Percentiles rank a stretch among this genome's conserved stretches.
Conservation (phyloP, 2,113 vertebrate species). For the Oplegnathus fasciatus region DNA sequence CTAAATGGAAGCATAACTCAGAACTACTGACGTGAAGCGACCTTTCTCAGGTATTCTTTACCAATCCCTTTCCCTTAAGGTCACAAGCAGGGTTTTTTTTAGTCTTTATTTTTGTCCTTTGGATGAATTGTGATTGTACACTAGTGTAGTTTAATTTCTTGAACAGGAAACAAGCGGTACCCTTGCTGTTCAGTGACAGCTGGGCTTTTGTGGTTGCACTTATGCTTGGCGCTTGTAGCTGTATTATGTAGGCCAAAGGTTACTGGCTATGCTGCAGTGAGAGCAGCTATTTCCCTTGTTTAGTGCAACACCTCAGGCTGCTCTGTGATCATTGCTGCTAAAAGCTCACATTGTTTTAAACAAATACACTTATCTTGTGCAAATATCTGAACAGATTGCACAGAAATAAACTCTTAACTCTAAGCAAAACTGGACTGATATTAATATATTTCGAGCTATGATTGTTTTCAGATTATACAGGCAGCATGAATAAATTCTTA, state of each 20-base stretch:
- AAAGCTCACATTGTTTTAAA: background rate
- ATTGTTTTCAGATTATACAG: background rate
- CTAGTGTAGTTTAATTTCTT: background rate
- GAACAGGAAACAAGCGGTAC: background rate
- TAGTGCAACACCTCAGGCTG: conserved; percentile 39
- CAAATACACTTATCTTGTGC: background rate
- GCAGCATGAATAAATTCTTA: background rate
- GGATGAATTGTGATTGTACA: background rate
- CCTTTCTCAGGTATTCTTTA: conserved; percentile 69
- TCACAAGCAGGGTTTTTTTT: background rate
- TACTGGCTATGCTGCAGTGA: conserved; percentile 47
- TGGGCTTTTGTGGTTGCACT: conserved; percentile 35
- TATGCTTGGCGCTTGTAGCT: conserved; percentile 40
- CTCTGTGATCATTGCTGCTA: conserved; percentile 16
- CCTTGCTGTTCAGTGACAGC: conserved; percentile 6
- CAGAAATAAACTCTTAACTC: background rate
- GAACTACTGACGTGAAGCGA: conserved; percentile 48
- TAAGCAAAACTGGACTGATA: background rate
- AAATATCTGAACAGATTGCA: background rate
- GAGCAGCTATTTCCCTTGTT: conserved; percentile 62
- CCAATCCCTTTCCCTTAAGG: conserved; percentile 2
- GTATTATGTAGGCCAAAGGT: conserved; percentile 81
- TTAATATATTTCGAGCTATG: background rate
- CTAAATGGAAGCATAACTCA: conserved; percentile 61
- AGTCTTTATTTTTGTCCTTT: background rate